phyloP scores from a whole-genome alignment of 2,888 invertebrate species.

The Esperia sulphurella region DNA sequence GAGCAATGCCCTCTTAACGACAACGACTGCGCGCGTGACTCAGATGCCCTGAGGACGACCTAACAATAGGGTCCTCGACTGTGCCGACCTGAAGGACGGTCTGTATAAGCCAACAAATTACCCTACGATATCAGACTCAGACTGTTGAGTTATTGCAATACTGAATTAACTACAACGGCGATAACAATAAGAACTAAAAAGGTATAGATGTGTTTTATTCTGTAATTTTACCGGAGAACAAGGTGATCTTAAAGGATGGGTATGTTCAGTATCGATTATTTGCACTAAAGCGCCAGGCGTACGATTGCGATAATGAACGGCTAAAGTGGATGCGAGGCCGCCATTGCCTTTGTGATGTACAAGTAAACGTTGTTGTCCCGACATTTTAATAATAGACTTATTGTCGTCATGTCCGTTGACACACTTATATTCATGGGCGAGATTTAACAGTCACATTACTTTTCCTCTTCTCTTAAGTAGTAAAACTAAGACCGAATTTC shows the following conservation, averaged over 20 bases:
- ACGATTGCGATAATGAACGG: constrained; percentile 35
- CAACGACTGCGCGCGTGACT: constrained; percentile 65
- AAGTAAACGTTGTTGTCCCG: constrained; percentile 15
- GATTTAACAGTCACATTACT: too few relatives aligned
- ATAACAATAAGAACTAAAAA: not conserved
- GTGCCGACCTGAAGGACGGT: constrained; percentile 63
- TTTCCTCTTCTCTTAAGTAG: too few relatives aligned
- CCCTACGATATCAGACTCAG: constrained; percentile 37
- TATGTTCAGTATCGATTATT: constrained; percentile 9
- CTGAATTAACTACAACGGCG: not conserved
- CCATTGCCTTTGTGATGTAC: constrained; percentile 29
- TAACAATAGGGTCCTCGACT: constrained; percentile 76
- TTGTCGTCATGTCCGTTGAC: constrained; percentile 37
- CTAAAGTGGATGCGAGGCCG: constrained; percentile 44
- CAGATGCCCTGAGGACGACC: constrained; percentile 75
- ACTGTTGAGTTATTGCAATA: constrained; percentile 2
- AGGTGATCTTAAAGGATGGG: not conserved
- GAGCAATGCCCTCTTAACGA: constrained; percentile 78
- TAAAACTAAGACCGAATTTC: too few relatives aligned
- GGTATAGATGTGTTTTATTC: not conserved
- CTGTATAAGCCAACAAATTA: constrained; percentile 52
- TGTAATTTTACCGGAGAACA: not conserved
- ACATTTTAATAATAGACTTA: constrained; percentile 38
- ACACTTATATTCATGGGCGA: constrained; percentile 13
- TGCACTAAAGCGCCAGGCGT: constrained; percentile 5